These are phyloP conservation scores for Wasmannia auropunctata DNA, from an alignment of 1,140 invertebrate genomes.

Conservation along the genomic window DNA sequence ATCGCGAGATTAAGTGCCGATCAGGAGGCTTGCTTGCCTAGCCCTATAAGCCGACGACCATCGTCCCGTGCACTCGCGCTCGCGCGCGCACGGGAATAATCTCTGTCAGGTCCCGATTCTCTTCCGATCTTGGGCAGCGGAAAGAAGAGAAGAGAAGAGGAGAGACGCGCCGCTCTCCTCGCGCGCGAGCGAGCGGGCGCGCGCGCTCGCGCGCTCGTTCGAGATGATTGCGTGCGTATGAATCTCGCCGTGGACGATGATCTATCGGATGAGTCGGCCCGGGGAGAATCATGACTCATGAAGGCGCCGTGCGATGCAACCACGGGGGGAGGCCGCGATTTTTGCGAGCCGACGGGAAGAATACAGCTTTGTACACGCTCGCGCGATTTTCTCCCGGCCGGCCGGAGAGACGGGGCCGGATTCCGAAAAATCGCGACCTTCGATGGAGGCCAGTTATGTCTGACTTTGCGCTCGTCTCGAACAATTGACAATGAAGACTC, in stretches of 20 bases:
- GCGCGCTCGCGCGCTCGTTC: constrained; percentile 53
- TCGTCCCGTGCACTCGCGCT: constrained; percentile 61
- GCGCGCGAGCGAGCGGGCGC: constrained; percentile 19
- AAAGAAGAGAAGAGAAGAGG: background rate
- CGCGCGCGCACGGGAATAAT: constrained; percentile 72
- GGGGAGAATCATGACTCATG: constrained; percentile 74
- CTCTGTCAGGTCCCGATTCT: constrained; percentile 75
- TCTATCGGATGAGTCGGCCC: constrained; percentile 75
- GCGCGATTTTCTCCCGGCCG: constrained; percentile 53
- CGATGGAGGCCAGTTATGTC: constrained; percentile 22
- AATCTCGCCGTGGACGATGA: constrained; percentile 78
- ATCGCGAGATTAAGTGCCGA: constrained; percentile 83
- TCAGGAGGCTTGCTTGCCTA: constrained; percentile 68
- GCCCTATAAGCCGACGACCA: constrained; percentile 62
- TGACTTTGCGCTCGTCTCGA: background rate
- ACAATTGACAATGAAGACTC: constrained; percentile 43
- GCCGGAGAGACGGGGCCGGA: background rate
- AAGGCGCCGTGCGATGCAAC: constrained; percentile 69
- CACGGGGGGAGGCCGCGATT: constrained; percentile 61
- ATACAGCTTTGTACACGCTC: constrained; percentile 69
- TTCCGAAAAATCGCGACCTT: constrained; percentile 39
- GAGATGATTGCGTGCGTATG: constrained; percentile 79
- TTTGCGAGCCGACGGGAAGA: constrained; percentile 65
- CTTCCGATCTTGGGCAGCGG: constrained; percentile 12
- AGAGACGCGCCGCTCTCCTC: constrained; percentile 16